Evolutionary conservation across 2,888 invertebrate genomes (phyloP), one percentile per base, ranked within the genome.

Genomic region (Agrilus cyanescens): DNA sequence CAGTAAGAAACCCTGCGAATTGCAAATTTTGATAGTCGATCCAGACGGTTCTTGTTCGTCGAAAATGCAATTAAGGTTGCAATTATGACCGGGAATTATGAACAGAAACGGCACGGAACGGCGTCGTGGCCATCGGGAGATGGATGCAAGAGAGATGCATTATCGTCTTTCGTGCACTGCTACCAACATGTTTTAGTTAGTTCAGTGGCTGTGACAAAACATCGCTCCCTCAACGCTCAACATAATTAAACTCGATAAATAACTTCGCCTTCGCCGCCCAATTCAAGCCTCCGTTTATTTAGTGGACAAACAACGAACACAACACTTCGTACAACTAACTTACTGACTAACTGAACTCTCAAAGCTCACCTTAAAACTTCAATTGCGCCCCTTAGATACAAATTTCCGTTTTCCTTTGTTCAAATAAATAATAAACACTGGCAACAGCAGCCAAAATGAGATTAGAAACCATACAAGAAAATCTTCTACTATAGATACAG

Each of bases 41-140:
- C 25, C 44, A 32, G 36, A 47, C 46, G 45, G 50, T 52, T 54
- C 50, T 53, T 53, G 52, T 49, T 44, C 47, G 46, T 48, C 48
- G 47, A 53, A 52, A 56, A 56, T 54, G 56, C 52, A 57, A 57
- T 57, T 56, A 57, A 54, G 52, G 53, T 49, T 51, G 54, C 54
- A 57, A 56, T 57, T 55, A 55, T 53, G 50, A 46, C 46, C 52
- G 48, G 47, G 49, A 50, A 55, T 51, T 53, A 52, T 52, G 53
- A 56, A 52, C 54, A 53, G 51, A 39, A 47, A 44, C 38, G 37
- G 37, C 38, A 47, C 46, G 46, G 47, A 43, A 41, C 41, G 16
- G 46, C 41, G 42, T 49, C 20, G 20, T 20, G 7, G 20, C 20
- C 20, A 7, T 20, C 20, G 25, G 25, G 25, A 25, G 25, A 25